Evolutionary conservation across 1,140 invertebrate species (phyloP).

Genomic region (Bombus superbus): DNA sequence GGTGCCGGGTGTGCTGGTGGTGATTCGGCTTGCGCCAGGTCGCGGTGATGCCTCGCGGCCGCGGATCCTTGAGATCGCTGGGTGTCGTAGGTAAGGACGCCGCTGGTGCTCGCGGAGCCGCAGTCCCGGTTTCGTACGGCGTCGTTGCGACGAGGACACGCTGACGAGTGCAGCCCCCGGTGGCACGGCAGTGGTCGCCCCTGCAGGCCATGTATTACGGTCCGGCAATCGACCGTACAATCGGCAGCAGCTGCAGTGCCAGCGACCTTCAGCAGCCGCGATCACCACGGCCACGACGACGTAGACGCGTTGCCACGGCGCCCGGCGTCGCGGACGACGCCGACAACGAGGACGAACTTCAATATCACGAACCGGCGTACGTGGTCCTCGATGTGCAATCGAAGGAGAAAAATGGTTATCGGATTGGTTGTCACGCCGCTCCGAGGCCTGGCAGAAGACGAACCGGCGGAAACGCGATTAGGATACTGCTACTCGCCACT

Average conservation of each 20-base stretch:
- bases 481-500: constrained; percentile 63
- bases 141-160: constrained; percentile 57
- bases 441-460: constrained; percentile 64
- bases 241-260: constrained; percentile 63
- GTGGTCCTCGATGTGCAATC: constrained; percentile 53
- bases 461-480: constrained; percentile 50
- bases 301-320: constrained; percentile 45
- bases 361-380: constrained; percentile 49
- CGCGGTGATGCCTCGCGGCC: constrained; percentile 66
- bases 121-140: constrained; percentile 41
- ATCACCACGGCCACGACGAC: constrained; percentile 47
- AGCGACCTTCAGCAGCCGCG: constrained; percentile 58
- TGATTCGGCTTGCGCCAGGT: constrained; percentile 48
- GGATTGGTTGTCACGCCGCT: constrained; percentile 32
- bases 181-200: constrained; percentile 63
- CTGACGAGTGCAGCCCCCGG: constrained; percentile 67
- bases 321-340: constrained; percentile 50
- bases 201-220: constrained; percentile 68
- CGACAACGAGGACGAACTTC: constrained; percentile 52
- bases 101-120: constrained; percentile 45
- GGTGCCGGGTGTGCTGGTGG: constrained; percentile 56
- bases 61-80: constrained; percentile 57
- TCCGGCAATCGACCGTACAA: constrained; percentile 61
- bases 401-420: neutral
- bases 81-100: constrained; percentile 63